phyloP scores from a whole-genome alignment of 23 tunicate genomes.

The Oikopleura vanhoeffeni region DNA sequence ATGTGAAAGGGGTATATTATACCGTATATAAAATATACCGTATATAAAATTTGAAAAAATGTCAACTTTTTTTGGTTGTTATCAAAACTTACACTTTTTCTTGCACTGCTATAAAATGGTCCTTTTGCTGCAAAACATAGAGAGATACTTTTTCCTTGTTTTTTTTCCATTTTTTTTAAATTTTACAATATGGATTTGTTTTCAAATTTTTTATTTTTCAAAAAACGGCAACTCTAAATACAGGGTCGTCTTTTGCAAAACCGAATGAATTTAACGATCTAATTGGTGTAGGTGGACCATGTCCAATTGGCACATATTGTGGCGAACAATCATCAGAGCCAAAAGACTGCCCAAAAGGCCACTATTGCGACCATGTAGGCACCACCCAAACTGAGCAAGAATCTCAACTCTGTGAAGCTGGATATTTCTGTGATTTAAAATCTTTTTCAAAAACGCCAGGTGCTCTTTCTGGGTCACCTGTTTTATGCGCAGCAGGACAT shows the following conservation, averaged over 20 bases:
- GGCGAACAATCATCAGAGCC: constrained; percentile 23
- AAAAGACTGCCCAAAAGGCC: constrained; percentile 31
- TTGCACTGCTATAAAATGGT: too few relatives aligned
- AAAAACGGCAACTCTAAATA: too few relatives aligned
- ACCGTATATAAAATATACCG: too few relatives aligned
- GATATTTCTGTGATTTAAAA: constrained; percentile 37
- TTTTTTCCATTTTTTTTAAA: too few relatives aligned
- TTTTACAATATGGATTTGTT: not conserved
- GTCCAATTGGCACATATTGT: constrained; percentile 67
- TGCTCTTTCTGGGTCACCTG: not conserved
- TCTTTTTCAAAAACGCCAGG: not conserved
- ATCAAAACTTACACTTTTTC: too few relatives aligned
- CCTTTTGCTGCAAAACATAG: too few relatives aligned
- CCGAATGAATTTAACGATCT: too few relatives aligned
- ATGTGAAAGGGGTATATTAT: too few relatives aligned
- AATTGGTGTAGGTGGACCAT: constrained; percentile 33
- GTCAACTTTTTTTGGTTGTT: too few relatives aligned
- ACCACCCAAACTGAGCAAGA: constrained; percentile 24
- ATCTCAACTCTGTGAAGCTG: constrained; percentile 47
- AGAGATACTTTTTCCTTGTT: too few relatives aligned
- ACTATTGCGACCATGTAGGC: constrained; percentile 41
- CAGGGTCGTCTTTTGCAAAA: too few relatives aligned
- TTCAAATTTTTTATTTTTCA: not conserved
- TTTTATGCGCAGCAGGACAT: not conserved
- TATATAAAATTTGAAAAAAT: too few relatives aligned